Evolutionary conservation across 2,888 invertebrate genomes (phyloP), one percentile per base, ranked within the genome.

Genomic region (Tetranychus piercei): DNA sequence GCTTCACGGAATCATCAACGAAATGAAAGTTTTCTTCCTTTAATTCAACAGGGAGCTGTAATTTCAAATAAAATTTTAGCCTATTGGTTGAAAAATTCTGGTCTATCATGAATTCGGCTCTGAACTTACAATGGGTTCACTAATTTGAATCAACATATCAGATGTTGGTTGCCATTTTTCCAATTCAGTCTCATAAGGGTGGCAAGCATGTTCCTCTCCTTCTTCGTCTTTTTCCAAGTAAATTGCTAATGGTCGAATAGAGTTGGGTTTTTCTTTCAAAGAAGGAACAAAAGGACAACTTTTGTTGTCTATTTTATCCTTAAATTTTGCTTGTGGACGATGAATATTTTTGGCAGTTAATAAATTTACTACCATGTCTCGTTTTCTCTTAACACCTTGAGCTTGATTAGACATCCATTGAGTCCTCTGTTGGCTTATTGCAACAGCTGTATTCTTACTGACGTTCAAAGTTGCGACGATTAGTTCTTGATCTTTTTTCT

Each of bases 111-210:
- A 5, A 34, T 34, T 34, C 4, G 5, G 1, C 4, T 4, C 34
- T 34, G 4, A 3, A 34, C 34, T 34, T 34, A 34, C 34, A 34
- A 34, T 34, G 5, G 34, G 34, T 34, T 34, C 34, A 34, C 34
- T 34, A 34, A 69, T 22, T 69, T 23, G 18, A 6, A 20, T 11
- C 2, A 69, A 15, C 22, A 69, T 20, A 22, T 18, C 5, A 23
- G 20, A 20, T 20, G 22, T 69, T 69, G n/a, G 69, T 20, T 69
- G 1, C 69, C 91, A 92, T 78, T 87, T 84, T 69, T 90, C 87
- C 74, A 96, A 81, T 82, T 96, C 95, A 80, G 87, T 86, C 80
- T 90, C 88, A 82, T 95, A 96, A 0, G 96, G 95, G 84, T 96
- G 94, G 77, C 88, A 87, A 82, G 87, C 91, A 74, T 76, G 78